Percentiles rank a stretch among this genome's conserved stretches.
phyloP scores from a whole-genome alignment of 1,140 invertebrate species.

The Aphis craccivora region DNA sequence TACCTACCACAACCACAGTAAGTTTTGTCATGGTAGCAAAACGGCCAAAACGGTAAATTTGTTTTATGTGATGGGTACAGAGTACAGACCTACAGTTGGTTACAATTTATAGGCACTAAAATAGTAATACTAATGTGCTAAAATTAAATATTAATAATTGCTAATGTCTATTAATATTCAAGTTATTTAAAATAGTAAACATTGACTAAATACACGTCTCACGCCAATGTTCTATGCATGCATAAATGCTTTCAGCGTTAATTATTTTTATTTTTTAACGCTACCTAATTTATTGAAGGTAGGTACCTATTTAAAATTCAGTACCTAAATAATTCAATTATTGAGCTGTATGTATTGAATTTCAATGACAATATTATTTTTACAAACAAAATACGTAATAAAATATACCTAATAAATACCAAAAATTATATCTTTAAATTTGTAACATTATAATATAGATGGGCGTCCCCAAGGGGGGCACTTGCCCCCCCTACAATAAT shows the following conservation, averaged over 20 bases:
- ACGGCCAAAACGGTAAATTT: neutral
- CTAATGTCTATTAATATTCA: neutral
- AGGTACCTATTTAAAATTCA: neutral
- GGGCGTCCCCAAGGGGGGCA: too few species aligned
- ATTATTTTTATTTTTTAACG: neutral
- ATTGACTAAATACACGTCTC: neutral
- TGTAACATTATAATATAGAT: neutral
- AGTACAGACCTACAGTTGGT: too few species aligned
- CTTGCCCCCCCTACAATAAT: too few species aligned
- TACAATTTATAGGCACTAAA: too few species aligned
- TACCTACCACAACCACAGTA: neutral
- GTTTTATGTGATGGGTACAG: too few species aligned
- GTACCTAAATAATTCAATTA: neutral
- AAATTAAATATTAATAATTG: neutral
- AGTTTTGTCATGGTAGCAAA: neutral
- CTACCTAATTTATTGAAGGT: neutral
- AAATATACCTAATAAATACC: neutral
- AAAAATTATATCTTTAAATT: neutral
- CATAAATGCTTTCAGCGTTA: neutral
- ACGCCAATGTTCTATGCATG: neutral
- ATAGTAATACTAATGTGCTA: neutral
- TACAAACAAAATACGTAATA: neutral
- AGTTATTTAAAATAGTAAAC: neutral
- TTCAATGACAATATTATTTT: neutral
- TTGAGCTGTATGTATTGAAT: neutral